Percentiles rank a stretch among this genome's conserved stretches.
Evolutionary conservation across 1,140 invertebrate genomes (phyloP).

Genomic region (Danaus melanippus): DNA sequence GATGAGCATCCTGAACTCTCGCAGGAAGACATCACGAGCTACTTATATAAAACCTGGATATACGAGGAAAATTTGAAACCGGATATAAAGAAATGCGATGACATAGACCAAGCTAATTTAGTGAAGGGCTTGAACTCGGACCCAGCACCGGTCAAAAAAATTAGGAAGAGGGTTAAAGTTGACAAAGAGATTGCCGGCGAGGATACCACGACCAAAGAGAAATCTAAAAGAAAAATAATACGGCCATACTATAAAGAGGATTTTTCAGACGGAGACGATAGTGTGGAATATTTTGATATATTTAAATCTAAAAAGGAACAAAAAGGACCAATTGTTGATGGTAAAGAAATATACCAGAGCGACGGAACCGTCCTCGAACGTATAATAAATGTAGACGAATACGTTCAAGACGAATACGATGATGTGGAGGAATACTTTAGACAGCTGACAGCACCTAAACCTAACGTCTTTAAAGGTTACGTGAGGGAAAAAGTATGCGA

Average conservation of each 20-base stretch:
- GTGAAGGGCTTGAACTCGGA: conserved; percentile 50
- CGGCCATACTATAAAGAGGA: conserved; percentile 55
- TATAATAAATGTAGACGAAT: conserved; percentile 19
- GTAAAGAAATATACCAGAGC: conserved; percentile 4
- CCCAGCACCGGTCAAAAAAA: conserved; percentile 27
- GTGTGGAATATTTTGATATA: conserved; percentile 44
- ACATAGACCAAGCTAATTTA: conserved; percentile 39
- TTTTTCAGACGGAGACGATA: conserved; percentile 48
- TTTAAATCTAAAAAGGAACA: conserved; percentile 28
- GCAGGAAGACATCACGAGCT: conserved; percentile 64
- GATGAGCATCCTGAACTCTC: conserved; percentile 70
- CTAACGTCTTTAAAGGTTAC: conserved; percentile 76
- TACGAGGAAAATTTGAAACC: conserved; percentile 61
- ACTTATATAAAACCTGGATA: conserved; percentile 71
- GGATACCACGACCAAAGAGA: conserved; percentile 35
- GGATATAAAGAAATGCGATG: conserved; percentile 45
- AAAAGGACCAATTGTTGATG: conserved; percentile 7
- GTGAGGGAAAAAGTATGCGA: conserved; percentile 77
- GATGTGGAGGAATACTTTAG: conserved; percentile 52
- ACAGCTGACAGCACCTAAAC: conserved; percentile 49
- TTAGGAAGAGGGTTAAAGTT: conserved; percentile 37
- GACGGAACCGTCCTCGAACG: conserved; percentile 10
- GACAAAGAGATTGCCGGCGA: conserved; percentile 33
- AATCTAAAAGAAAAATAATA: conserved; percentile 48
- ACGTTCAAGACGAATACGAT: conserved; percentile 32